Conservation (phyloP, 2,888 invertebrate genomes). For the Odiellus spinosus region DNA sequence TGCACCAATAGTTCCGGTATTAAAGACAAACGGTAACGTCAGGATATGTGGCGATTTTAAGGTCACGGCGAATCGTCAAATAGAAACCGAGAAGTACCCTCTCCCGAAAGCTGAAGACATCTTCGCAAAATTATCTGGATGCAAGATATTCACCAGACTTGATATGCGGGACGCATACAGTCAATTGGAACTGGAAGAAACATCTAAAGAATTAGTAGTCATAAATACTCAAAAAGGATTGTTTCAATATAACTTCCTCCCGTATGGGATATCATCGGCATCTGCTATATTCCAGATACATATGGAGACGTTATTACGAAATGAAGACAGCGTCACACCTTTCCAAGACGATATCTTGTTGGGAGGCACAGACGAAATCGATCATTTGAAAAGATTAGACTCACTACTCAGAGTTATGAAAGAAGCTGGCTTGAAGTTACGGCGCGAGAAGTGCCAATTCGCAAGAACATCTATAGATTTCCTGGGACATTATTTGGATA, state of each 20-base stretch:
- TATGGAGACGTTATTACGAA: constrained; percentile 1
- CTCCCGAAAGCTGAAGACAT: constrained; percentile 2
- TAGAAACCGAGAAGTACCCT: neutral
- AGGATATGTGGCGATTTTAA: constrained; percentile 1
- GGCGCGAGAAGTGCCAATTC: no score
- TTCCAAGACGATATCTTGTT: neutral
- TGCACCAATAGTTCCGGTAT: constrained; percentile 7
- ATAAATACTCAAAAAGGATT: constrained; percentile 5
- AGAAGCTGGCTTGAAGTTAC: no score
- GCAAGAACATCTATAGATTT: constrained; percentile 16
- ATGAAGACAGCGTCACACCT: neutral
- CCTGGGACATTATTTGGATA: constrained; percentile 20
- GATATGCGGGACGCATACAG: neutral
- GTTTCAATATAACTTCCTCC: neutral
- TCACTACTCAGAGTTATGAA: no score
- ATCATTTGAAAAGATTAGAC: no score
- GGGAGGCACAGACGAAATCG: no score
- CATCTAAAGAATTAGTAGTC: neutral
- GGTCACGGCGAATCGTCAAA: neutral
- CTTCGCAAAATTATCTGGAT: neutral
- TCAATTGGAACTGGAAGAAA: neutral
- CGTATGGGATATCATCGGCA: neutral
- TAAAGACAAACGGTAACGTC: neutral
- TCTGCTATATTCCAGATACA: constrained; percentile 4
- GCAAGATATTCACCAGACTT: neutral